Evolutionary conservation across 2,888 invertebrate genomes (phyloP).

Genomic region (Panopea generosa): DNA sequence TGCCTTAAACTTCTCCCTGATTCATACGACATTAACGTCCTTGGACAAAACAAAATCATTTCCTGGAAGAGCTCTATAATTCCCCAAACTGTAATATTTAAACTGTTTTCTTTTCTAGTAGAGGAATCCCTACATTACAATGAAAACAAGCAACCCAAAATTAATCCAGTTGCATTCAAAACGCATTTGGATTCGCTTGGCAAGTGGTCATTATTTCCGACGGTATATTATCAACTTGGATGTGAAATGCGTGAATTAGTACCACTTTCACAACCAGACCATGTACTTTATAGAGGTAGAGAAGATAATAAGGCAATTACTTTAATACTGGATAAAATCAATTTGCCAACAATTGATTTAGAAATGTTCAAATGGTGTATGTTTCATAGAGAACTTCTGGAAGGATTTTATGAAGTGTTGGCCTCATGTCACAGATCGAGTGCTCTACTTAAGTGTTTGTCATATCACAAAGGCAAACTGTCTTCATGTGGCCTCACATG

Average conservation of each 20-base stretch:
- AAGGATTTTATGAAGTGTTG: not conserved
- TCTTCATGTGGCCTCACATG: no score
- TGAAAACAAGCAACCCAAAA: no score
- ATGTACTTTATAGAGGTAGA: no score
- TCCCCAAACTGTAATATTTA: no score
- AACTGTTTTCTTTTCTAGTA: no score
- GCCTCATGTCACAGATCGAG: not conserved
- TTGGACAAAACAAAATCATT: not conserved
- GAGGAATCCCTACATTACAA: no score
- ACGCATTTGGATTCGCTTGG: not conserved
- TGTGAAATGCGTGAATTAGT: not conserved
- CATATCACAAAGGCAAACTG: not conserved
- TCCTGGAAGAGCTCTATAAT: not conserved
- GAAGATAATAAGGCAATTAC: not conserved
- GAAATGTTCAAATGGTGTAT: no score
- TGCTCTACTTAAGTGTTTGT: not conserved
- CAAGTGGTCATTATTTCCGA: not conserved
- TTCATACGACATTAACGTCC: not conserved
- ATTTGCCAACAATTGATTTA: slow-evolving; percentile 2
- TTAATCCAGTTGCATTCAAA: no score
- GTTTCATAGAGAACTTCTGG: no score
- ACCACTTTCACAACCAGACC: no score
- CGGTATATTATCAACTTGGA: not conserved
- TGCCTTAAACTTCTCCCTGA: slow-evolving; percentile 5
- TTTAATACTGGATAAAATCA: not conserved